These are phyloP conservation scores for Megaleporinus macrocephalus DNA, from an alignment of 2,113 vertebrate species.

Conservation along the genomic window DNA sequence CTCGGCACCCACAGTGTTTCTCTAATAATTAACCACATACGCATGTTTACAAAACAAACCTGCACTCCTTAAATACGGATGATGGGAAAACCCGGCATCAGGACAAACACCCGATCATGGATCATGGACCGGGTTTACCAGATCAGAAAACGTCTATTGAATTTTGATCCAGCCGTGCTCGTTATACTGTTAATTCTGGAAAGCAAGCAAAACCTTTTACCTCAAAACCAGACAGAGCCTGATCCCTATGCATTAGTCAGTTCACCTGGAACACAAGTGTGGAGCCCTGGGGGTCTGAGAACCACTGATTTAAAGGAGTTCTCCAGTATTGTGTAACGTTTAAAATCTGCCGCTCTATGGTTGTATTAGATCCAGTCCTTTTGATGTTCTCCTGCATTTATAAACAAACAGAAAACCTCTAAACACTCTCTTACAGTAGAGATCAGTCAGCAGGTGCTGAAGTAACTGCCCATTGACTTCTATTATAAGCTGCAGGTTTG, in stretches of 20 bases:
- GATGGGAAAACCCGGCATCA: too few relatives aligned
- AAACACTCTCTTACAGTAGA: neutral
- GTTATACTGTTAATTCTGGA: neutral
- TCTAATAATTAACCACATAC: too few relatives aligned
- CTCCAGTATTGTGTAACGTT: neutral
- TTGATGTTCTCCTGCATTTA: neutral
- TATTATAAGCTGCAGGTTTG: neutral
- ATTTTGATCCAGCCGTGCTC: neutral
- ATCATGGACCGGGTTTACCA: neutral
- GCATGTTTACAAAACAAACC: too few relatives aligned
- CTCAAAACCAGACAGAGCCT: neutral
- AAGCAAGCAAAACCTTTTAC: neutral
- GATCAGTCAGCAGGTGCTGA: neutral
- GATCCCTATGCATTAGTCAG: too few relatives aligned
- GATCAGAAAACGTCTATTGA: neutral
- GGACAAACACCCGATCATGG: neutral
- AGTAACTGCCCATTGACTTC: neutral
- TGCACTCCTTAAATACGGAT: too few relatives aligned
- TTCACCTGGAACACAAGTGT: too few relatives aligned
- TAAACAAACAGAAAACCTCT: neutral
- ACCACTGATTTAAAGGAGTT: too few relatives aligned
- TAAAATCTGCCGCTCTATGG: neutral
- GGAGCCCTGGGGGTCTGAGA: too few relatives aligned
- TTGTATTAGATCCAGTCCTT: too few relatives aligned
- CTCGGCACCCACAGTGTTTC: too few relatives aligned